These are phyloP conservation scores for Elysia crispata DNA, from an alignment of 2,888 invertebrate species.

Conservation along the genomic window DNA sequence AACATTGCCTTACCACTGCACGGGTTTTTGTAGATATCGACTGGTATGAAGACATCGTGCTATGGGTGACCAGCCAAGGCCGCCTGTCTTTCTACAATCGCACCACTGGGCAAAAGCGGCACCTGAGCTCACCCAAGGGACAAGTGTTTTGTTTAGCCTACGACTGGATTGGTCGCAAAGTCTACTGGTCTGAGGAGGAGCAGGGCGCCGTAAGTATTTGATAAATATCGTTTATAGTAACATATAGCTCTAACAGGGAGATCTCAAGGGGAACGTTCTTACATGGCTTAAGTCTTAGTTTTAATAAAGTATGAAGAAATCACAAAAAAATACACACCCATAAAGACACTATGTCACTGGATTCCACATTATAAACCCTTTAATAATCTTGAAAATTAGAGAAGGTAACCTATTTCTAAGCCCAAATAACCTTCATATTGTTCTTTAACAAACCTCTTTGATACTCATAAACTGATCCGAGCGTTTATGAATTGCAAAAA, in stretches of 20 bases:
- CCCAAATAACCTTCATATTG: no score
- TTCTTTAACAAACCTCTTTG: no score
- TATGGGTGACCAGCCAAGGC: slow-evolving; percentile 86
- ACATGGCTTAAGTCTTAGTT: no score
- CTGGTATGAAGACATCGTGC: slow-evolving; percentile 87
- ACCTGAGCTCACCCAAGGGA: slow-evolving; percentile 75
- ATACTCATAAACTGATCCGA: no score
- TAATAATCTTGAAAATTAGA: no score
- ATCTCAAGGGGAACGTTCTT: no score
- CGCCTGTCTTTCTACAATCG: slow-evolving; percentile 86
- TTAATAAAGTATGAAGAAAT: no score
- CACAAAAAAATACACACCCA: no score
- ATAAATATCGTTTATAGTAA: background rate
- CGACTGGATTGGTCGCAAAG: slow-evolving; percentile 92
- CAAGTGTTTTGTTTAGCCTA: slow-evolving; percentile 89
- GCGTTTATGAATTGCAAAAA: no score
- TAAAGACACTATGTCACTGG: no score
- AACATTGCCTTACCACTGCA: background rate
- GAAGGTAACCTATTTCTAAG: no score
- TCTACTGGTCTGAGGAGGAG: slow-evolving; percentile 94
- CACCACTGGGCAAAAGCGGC: slow-evolving; percentile 77
- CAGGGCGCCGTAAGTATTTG: slow-evolving; percentile 85
- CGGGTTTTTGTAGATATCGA: slow-evolving; percentile 83
- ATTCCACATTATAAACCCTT: no score
- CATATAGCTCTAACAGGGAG: background rate